Percentiles rank a stretch among this genome's conserved stretches.
Conservation (phyloP, 2,797 vertebrate species). For the Jordanella pulchra region DNA sequence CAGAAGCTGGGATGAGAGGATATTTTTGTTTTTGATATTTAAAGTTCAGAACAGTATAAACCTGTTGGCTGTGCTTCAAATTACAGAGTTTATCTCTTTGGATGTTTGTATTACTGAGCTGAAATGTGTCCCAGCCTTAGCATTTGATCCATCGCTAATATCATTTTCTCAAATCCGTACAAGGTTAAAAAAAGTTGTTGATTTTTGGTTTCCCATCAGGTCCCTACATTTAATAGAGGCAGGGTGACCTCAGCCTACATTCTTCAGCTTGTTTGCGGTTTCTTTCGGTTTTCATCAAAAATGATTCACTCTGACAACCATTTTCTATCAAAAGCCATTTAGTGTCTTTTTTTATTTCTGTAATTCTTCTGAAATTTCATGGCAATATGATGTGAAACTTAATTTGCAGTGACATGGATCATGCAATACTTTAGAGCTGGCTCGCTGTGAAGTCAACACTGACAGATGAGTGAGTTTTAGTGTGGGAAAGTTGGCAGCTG, state of each 20-base stretch:
- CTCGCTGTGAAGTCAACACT: background rate
- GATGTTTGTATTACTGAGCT: background rate
- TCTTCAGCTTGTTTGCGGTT: background rate
- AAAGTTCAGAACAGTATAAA: background rate
- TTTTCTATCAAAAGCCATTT: background rate
- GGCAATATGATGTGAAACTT: background rate
- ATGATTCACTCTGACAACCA: background rate
- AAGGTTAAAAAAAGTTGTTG: background rate
- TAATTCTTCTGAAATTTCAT: background rate
- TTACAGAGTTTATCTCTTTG: background rate
- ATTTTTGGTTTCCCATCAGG: background rate
- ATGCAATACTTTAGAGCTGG: background rate
- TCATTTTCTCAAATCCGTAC: background rate
- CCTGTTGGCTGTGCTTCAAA: background rate
- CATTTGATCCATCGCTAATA: background rate
- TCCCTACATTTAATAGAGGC: background rate
- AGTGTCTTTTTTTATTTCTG: background rate
- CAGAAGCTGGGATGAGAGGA: background rate
- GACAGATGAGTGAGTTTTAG: background rate
- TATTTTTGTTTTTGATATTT: background rate
- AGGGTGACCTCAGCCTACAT: background rate
- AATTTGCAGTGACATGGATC: background rate
- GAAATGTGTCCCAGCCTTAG: background rate
- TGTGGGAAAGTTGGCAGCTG: background rate
- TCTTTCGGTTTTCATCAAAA: background rate